Evolutionary conservation across 2,888 invertebrate genomes (phyloP), one percentile per base, ranked within the genome.

Genomic region (Epirrita christyi): DNA sequence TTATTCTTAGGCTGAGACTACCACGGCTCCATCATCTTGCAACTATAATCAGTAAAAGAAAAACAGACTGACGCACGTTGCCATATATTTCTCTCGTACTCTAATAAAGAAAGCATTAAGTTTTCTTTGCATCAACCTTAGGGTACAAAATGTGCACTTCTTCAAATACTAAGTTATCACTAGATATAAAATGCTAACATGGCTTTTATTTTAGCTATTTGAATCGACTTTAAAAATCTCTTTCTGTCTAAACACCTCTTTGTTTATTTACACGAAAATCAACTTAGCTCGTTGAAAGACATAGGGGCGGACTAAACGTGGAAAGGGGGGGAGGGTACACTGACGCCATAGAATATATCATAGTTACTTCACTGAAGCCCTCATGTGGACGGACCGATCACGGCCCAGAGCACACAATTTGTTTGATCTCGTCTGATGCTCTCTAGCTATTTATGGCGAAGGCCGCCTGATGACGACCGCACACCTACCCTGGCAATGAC

Each of bases 391-490:
- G 77, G 77, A 75, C 78, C 79, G 78, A 78, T 86, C 80, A 89
- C 91, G 86, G 83, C 83, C 85, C 88, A 86, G 67, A 75, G 85
- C 80, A 80, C 90, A 88, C 88, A 86, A 83, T 90, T 91, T 81
- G 91, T 92, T 91, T 91, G 91, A 92, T 92, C 88, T 91, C 86
- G 79, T 54, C 83, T 81, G 76, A 79, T 78, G 75, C 74, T 78
- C 82, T 80, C 82, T 79, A 78, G 83, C 90, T 91, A 91, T 91
- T 89, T 90, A 84, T 83, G 84, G 75, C 78, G 84, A 87, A 89
- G 89, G 88, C 83, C 85, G 75, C 73, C 72, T 73, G 80, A 79
- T 80, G 81, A 80, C 78, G 74, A 70, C 70, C 71, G 71, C 67
- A 62, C 68, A 55, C 61, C 66, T 68, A 68, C 67, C 65, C 67